Percentiles rank a stretch among this genome's conserved stretches.
These are phyloP conservation scores for Drosophila grimshawi DNA, from an alignment of 1,140 invertebrate species.

Conservation along the genomic window DNA sequence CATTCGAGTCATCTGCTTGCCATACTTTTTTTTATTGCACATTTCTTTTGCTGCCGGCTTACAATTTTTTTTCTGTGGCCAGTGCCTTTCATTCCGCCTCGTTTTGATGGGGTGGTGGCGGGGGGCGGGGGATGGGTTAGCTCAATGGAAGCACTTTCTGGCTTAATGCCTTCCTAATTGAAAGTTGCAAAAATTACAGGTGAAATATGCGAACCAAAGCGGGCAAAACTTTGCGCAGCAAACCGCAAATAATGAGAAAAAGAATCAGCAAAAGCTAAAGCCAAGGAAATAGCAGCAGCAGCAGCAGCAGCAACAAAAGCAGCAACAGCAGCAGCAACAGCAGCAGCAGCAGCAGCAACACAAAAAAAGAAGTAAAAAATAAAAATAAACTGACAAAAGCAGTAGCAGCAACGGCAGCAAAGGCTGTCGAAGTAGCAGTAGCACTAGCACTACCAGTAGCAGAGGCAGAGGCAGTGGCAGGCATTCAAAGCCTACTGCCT, in stretches of 20 bases:
- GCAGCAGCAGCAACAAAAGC: constrained; percentile 6
- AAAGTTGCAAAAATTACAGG: constrained; percentile 82
- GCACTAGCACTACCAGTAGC: background rate
- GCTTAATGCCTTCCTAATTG: constrained; percentile 83
- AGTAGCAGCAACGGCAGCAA: constrained; percentile 6
- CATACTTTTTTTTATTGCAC: constrained; percentile 37
- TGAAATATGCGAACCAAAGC: constrained; percentile 44
- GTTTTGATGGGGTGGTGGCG: background rate
- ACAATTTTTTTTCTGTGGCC: constrained; percentile 16
- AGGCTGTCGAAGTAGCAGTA: background rate
- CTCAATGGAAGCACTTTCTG: constrained; percentile 76
- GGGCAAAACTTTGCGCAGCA: constrained; percentile 52
- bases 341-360: constrained; percentile 5
- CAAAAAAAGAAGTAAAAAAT: background rate
- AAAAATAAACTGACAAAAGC: constrained; percentile 49
- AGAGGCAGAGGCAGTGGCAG: background rate
- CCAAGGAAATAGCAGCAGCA: constrained; percentile 12
- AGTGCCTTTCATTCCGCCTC: constrained; percentile 16
- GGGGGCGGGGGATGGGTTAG: background rate
- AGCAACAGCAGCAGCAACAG: constrained; percentile 2
- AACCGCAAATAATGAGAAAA: constrained; percentile 72
- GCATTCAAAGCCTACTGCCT: constrained; percentile 30
- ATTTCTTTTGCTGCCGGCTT: constrained; percentile 51
- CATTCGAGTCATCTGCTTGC: constrained; percentile 42
- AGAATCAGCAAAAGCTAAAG: constrained; percentile 32